phyloP scores from a whole-genome alignment of 1,140 invertebrate species.

The Daktulosphaira vitifoliae region DNA sequence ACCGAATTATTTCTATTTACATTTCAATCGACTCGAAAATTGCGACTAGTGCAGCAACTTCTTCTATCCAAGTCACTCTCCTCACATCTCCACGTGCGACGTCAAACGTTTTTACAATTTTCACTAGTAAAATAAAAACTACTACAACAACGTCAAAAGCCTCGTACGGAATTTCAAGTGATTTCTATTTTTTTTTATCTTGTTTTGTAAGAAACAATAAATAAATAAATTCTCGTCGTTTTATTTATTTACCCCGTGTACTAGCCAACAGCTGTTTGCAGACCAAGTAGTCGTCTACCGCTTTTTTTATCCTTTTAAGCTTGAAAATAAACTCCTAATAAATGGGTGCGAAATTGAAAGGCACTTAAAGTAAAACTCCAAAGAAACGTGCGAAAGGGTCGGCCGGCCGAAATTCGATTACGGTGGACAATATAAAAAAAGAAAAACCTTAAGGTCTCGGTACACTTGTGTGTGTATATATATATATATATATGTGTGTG shows the following conservation, averaged over 20 bases:
- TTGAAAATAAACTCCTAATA: slow-evolving; percentile 29
- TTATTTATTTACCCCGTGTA: slow-evolving; percentile 32
- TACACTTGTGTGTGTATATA: too few relatives aligned
- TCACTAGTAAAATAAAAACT: too few relatives aligned
- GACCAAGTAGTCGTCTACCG: slow-evolving; percentile 19
- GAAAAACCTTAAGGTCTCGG: slow-evolving; percentile 11
- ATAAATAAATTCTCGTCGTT: slow-evolving; percentile 23
- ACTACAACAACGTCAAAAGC: slow-evolving; percentile 7
- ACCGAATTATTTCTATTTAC: slow-evolving; percentile 33
- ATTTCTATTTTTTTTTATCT: slow-evolving; percentile 14
- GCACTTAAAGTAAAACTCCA: slow-evolving; percentile 34
- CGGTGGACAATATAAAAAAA: slow-evolving; percentile 31
- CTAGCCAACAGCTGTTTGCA: slow-evolving; percentile 29
- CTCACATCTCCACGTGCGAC: too few relatives aligned
- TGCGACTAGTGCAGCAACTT: background rate
- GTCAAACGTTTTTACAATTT: too few relatives aligned
- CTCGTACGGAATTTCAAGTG: slow-evolving; percentile 20
- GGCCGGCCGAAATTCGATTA: slow-evolving; percentile 28
- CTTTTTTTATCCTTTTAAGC: slow-evolving; percentile 1
- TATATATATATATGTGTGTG: too few relatives aligned
- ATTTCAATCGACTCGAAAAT: slow-evolving; percentile 29
- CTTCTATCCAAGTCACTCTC: too few relatives aligned
- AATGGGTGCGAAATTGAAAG: slow-evolving; percentile 33
- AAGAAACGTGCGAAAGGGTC: slow-evolving; percentile 32
- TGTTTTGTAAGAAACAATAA: background rate